Evolutionary conservation across 2,888 invertebrate genomes (phyloP), one percentile per base, ranked within the genome.

Genomic region (Ornithoptera priamus): DNA sequence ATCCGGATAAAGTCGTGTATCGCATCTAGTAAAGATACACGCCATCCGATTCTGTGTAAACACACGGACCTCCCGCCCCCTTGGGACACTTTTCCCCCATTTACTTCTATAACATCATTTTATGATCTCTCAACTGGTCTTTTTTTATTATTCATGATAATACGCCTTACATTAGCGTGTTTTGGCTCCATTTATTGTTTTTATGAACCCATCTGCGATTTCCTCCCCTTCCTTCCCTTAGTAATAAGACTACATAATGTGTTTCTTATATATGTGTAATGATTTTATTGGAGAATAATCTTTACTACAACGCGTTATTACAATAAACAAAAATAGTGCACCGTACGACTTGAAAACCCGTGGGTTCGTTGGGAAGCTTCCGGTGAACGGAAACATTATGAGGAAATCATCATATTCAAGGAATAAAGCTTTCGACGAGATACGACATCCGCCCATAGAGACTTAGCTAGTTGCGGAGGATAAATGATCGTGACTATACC

Each of bases 141-240:
- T 86, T 87, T 85, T 90, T 85, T 90, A 90, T 90, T 90, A 89
- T 89, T 89, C 87, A 90, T 87, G 85, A 82, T 89, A 89, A 90
- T 90, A 86, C 84, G 78, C 80, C 81, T 75, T 85, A 87, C 88
- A 89, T 89, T 88, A 89, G 85, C 84, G 80, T 85, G 80, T 83
- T 85, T 80, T 81, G 81, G 81, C 72, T 71, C 77, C 72, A 76
- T 73, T 78, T 81, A 81, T 80, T 82, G 80, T 82, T 83, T 80
- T 81, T 80, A 79, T 77, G 79, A 76, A 76, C 77, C 74, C 74
- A 77, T 78, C 76, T 68, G 72, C 73, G 71, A 75, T 80, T 80
- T 78, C 82, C 18, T 77, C 73, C 71, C 74, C 1, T 74, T 72
- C 71, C 72, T 65, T 75, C 73, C 78, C 78, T 80, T 80, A 77